Conservation (phyloP, 2,113 vertebrate species). For the Vulpes vulpes region DNA sequence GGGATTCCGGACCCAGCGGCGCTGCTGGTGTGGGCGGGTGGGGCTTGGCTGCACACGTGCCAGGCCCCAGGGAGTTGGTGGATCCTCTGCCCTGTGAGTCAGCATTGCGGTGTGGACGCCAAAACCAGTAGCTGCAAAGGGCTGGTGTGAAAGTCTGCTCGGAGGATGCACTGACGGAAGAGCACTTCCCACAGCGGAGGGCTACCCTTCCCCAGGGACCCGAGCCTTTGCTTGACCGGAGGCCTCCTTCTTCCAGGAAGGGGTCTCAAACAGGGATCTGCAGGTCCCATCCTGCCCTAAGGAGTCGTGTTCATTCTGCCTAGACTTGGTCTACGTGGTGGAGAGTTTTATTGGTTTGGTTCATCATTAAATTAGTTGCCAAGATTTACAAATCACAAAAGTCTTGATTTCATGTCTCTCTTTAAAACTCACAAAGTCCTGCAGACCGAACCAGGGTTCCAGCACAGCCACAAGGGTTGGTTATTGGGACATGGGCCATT, state of each 20-base stretch:
- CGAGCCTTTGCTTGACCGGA: accelerated
- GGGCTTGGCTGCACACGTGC: accelerated
- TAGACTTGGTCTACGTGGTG: too few species aligned
- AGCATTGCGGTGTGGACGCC: accelerated
- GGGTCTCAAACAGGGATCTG: background rate
- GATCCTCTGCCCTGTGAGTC: background rate
- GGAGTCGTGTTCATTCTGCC: background rate
- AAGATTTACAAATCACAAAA: background rate
- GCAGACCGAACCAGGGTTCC: accelerated
- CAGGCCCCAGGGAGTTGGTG: background rate
- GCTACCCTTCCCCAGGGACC: accelerated
- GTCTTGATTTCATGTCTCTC: background rate
- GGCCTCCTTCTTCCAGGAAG: background rate
- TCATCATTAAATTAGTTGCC: background rate
- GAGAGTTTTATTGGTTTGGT: background rate
- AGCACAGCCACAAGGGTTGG: too few species aligned
- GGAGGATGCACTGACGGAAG: accelerated
- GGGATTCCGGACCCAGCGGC: accelerated
- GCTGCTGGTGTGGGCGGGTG: accelerated
- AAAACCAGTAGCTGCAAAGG: background rate
- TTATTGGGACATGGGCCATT: too few species aligned
- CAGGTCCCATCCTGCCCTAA: background rate
- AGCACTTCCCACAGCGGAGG: accelerated
- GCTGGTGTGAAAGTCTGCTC: background rate
- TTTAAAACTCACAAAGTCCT: background rate